Evolutionary conservation across 2,888 invertebrate species (phyloP).

Genomic region (Epirrhoe alternata): DNA sequence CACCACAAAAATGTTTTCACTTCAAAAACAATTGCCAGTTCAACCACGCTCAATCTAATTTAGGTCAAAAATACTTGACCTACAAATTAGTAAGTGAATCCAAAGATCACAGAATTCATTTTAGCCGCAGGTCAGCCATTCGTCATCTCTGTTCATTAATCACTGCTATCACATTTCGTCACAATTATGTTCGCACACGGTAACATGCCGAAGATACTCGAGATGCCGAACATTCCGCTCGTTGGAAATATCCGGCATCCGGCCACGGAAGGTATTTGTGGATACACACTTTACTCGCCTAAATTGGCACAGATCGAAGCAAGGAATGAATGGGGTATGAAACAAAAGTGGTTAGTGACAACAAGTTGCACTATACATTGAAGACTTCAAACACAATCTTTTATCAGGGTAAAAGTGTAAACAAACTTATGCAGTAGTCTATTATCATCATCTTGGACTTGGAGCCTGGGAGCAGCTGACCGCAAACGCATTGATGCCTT

Average conservation of each 20-base stretch:
- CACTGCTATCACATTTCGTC: slow-evolving; percentile 16
- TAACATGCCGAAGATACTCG: slow-evolving; percentile 6
- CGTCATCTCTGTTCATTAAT: slow-evolving; percentile 21
- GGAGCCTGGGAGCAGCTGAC: too few species aligned
- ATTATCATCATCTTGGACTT: too few species aligned
- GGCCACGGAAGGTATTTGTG: slow-evolving; percentile 15
- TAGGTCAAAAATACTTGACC: not conserved
- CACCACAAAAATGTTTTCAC: too few species aligned
- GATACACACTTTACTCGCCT: slow-evolving; percentile 14
- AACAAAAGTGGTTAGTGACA: too few species aligned
- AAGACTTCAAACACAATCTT: too few species aligned
- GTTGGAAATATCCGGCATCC: slow-evolving; percentile 31
- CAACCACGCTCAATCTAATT: not conserved
- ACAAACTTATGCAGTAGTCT: too few species aligned
- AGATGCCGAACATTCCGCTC: slow-evolving; percentile 20
- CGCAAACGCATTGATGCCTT: too few species aligned
- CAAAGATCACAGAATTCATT: not conserved
- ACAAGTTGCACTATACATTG: too few species aligned
- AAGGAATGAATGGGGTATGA: not conserved
- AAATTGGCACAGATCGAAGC: slow-evolving; percentile 6
- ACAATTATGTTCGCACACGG: slow-evolving; percentile 13
- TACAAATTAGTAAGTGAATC: not conserved
- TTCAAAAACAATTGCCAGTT: too few species aligned
- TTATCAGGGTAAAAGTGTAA: too few species aligned
- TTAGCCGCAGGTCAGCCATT: not conserved